Percentiles rank a stretch among this genome's conserved stretches.
Conservation (phyloP, 2,888 invertebrate genomes). For the Caenorhabditis uteleia region DNA sequence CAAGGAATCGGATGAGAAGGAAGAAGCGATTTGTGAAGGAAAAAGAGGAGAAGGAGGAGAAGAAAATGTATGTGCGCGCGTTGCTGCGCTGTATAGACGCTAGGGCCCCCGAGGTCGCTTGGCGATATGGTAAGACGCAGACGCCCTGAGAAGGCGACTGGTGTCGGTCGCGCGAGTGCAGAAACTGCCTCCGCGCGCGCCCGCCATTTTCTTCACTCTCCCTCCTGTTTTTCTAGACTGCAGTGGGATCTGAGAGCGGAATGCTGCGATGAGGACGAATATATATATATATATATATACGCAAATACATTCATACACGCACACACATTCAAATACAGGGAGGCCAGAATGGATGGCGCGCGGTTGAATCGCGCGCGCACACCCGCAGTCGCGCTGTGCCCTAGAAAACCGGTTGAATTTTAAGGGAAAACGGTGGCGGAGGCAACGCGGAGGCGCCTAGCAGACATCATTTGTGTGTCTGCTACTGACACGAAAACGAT, state of each 20-base stretch:
- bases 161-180: too few species aligned
- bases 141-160: not conserved
- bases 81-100: too few species aligned
- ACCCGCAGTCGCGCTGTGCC: not conserved
- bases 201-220: not conserved
- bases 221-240: not conserved
- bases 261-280: not conserved
- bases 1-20: too few species aligned
- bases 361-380: constrained; percentile 1
- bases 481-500: too few species aligned
- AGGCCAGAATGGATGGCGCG: too few species aligned
- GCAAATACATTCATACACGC: too few species aligned
- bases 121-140: not conserved
- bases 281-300: not conserved
- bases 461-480: not conserved
- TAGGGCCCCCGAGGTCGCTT: too few species aligned
- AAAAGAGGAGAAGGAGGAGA: too few species aligned
- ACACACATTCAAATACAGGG: not conserved
- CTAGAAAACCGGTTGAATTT: constrained; percentile 3
- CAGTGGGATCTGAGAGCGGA: not conserved
- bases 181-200: too few species aligned
- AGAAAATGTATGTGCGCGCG: too few species aligned
- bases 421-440: not conserved
- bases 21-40: too few species aligned
- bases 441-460: not conserved